These are phyloP conservation scores for Condylura cristata DNA, from an alignment of 2,113 vertebrate genomes.

Conservation along the genomic window DNA sequence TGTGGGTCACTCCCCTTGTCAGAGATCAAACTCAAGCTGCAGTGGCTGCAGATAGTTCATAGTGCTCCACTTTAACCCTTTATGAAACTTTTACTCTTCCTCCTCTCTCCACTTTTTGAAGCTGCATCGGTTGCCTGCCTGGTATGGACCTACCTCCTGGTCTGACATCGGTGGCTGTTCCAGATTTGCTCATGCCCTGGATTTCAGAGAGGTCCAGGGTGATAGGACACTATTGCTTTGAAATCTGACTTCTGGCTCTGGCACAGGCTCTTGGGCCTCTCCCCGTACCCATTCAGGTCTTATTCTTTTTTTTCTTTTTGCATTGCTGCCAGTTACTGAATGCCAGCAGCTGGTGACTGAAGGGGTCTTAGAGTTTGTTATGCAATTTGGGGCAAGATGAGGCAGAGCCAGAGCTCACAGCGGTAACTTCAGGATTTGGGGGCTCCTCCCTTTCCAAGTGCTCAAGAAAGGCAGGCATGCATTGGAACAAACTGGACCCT, in stretches of 20 bases:
- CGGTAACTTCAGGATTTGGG: background rate
- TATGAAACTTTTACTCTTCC: background rate
- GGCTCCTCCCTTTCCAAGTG: background rate
- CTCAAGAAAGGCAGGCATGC: background rate
- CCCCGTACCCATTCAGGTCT: background rate
- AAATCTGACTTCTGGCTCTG: background rate
- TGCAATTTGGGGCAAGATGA: background rate
- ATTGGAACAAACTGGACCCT: background rate
- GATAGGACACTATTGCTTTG: background rate
- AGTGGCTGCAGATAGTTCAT: too few species aligned
- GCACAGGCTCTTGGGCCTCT: background rate
- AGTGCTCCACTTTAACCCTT: too few species aligned
- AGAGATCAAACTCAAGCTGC: too few species aligned
- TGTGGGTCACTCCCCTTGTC: too few species aligned
- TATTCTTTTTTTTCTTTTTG: background rate
- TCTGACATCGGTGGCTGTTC: background rate
- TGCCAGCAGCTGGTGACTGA: background rate
- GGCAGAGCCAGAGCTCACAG: background rate
- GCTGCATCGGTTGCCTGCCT: background rate
- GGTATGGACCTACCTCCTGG: too few species aligned
- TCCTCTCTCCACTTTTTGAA: background rate
- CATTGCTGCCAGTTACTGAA: background rate
- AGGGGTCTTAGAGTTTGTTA: background rate
- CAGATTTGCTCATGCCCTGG: background rate
- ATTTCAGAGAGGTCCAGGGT: background rate